These are phyloP conservation scores for Plotosus lineatus DNA, from an alignment of 2,113 vertebrate species.

Conservation along the genomic window DNA sequence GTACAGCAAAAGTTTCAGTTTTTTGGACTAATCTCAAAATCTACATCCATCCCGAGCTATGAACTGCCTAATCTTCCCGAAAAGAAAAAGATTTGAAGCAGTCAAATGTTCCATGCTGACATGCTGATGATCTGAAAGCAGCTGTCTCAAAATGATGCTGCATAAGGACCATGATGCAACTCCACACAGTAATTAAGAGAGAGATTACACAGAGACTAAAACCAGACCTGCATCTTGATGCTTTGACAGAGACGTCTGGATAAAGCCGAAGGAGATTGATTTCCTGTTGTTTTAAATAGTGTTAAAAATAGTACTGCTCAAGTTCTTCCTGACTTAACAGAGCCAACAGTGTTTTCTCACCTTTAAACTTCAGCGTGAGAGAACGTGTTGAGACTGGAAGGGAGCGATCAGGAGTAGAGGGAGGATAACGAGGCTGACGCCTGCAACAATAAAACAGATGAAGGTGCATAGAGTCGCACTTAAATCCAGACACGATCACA, in stretches of 20 bases:
- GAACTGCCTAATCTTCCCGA: constrained; percentile 74
- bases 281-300: constrained; percentile 9
- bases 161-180: constrained; percentile 70
- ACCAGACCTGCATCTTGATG: background rate
- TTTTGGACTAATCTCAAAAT: constrained; percentile 79
- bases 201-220: constrained; percentile 27
- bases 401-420: constrained; percentile 24
- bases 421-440: constrained; percentile 29
- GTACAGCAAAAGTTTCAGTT: constrained; percentile 71
- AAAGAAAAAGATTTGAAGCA: constrained; percentile 74
- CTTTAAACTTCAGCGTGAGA: background rate
- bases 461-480: constrained; percentile 13
- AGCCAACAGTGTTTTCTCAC: constrained; percentile 7
- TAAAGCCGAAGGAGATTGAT: background rate
- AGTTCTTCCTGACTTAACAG: constrained; percentile 28
- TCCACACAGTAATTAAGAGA: constrained; percentile 70
- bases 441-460: constrained; percentile 38
- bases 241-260: background rate
- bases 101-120: constrained; percentile 47
- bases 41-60: constrained; percentile 72
- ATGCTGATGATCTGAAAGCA: constrained; percentile 56
- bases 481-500: constrained; percentile 1
- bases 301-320: constrained; percentile 19
- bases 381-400: constrained; percentile 8
- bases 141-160: constrained; percentile 32